These are phyloP conservation scores for Otolemur crassicaudatus DNA, from an alignment of 2,797 vertebrate genomes.

Conservation along the genomic window DNA sequence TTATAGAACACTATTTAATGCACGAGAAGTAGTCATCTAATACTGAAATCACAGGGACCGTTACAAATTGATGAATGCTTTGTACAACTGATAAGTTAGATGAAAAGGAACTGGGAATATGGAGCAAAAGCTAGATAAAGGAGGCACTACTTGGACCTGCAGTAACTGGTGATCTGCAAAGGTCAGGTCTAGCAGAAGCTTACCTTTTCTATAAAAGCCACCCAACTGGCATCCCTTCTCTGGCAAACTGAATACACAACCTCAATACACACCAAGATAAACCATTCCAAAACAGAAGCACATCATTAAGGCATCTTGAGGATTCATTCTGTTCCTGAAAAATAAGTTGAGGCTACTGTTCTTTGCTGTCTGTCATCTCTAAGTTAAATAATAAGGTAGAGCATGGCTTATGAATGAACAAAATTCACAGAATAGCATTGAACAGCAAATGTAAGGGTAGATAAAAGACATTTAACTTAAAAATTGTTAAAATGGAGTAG, in stretches of 20 bases:
- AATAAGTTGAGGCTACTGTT: neutral
- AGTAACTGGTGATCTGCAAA: conserved; percentile 17
- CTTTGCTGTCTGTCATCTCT: neutral
- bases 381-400: conserved; percentile 18
- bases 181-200: conserved; percentile 35
- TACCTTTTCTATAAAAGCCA: conserved; percentile 57
- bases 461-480: neutral
- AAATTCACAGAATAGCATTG: neutral
- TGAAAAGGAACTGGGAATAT: neutral
- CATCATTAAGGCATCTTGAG: neutral
- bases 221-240: conserved; percentile 23
- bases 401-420: neutral
- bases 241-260: conserved; percentile 21
- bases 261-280: neutral
- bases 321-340: conserved; percentile 8
- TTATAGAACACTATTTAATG: conserved; percentile 57
- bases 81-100: conserved; percentile 34
- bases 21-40: neutral
- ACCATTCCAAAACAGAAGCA: conserved; percentile 29
- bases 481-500: neutral
- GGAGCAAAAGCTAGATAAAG: conserved; percentile 36
- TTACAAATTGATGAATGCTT: conserved; percentile 48
- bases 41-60: conserved; percentile 29
- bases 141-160: neutral
- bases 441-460: neutral